phyloP scores from a whole-genome alignment of 2,113 vertebrate genomes.

The Protobothrops flavoviridis region DNA sequence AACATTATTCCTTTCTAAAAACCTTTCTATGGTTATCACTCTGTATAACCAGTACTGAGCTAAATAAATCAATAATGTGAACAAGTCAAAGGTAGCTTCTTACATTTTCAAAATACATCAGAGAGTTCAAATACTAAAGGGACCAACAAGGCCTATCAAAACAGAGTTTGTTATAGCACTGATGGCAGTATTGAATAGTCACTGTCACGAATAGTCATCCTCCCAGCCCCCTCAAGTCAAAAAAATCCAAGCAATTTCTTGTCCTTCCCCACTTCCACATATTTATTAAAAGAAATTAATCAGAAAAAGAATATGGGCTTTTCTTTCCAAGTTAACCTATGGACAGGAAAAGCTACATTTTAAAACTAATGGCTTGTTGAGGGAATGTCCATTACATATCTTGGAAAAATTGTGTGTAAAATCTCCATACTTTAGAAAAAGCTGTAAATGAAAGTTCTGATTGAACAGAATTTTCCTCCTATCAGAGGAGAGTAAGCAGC shows the following conservation, averaged over 20 bases:
- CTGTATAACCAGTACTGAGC: background rate
- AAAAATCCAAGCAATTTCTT: background rate
- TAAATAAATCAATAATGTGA: background rate
- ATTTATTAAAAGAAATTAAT: background rate
- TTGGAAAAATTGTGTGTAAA: background rate
- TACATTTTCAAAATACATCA: background rate
- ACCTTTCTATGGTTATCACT: background rate
- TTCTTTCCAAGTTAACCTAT: background rate
- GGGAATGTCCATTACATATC: background rate
- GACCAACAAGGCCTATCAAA: background rate
- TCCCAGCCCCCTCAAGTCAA: background rate
- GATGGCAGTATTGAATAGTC: background rate
- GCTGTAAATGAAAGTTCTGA: background rate
- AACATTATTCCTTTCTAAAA: background rate
- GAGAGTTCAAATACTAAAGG: background rate
- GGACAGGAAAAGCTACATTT: background rate
- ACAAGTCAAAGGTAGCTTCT: background rate
- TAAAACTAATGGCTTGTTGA: background rate
- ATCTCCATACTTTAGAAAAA: background rate
- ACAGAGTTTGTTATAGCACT: background rate
- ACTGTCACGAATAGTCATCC: background rate
- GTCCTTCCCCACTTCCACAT: background rate
- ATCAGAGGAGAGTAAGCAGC: background rate
- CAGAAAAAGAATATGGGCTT: background rate
- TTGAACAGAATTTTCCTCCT: background rate